Conservation (phyloP, 2,888 invertebrate genomes). For the Thymelicus sylvestris region DNA sequence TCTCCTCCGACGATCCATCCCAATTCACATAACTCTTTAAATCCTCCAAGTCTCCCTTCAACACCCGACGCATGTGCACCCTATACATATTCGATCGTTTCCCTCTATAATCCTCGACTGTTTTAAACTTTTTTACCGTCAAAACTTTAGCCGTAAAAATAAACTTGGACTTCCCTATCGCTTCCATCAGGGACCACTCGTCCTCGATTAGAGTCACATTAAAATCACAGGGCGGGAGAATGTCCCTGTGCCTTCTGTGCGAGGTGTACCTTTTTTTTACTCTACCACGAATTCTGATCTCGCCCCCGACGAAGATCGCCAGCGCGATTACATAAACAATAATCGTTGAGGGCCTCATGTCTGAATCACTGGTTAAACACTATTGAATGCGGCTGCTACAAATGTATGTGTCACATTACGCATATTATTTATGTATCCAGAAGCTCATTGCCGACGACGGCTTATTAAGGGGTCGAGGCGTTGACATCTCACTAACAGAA, state of each 20-base stretch:
- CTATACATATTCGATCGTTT: slow-evolving; percentile 76
- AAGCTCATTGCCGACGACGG: slow-evolving; percentile 63
- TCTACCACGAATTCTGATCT: slow-evolving; percentile 78
- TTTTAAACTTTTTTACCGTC: slow-evolving; percentile 71
- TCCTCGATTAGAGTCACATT: slow-evolving; percentile 81
- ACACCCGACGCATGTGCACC: slow-evolving; percentile 74
- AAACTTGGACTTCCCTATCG: slow-evolving; percentile 78
- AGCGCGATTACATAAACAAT: slow-evolving; percentile 76
- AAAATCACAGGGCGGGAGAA: slow-evolving; percentile 76
- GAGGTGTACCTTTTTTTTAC: slow-evolving; percentile 75
- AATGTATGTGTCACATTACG: slow-evolving; percentile 81
- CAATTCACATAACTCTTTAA: slow-evolving; percentile 66
- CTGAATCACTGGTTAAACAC: slow-evolving; percentile 66
- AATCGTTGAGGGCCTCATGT: slow-evolving; percentile 73
- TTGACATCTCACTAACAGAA: slow-evolving; percentile 77
- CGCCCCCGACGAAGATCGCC: slow-evolving; percentile 72
- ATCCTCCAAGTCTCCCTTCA: slow-evolving; percentile 76
- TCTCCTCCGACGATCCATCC: slow-evolving; percentile 62
- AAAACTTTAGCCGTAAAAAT: slow-evolving; percentile 82
- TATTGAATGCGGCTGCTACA: slow-evolving; percentile 65
- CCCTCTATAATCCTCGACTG: slow-evolving; percentile 55
- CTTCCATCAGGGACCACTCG: slow-evolving; percentile 79
- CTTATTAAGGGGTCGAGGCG: slow-evolving; percentile 70
- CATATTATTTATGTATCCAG: slow-evolving; percentile 72
- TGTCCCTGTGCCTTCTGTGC: slow-evolving; percentile 73